Evolutionary conservation across 1,140 invertebrate genomes (phyloP).

Genomic region (Trialeurodes vaporariorum): DNA sequence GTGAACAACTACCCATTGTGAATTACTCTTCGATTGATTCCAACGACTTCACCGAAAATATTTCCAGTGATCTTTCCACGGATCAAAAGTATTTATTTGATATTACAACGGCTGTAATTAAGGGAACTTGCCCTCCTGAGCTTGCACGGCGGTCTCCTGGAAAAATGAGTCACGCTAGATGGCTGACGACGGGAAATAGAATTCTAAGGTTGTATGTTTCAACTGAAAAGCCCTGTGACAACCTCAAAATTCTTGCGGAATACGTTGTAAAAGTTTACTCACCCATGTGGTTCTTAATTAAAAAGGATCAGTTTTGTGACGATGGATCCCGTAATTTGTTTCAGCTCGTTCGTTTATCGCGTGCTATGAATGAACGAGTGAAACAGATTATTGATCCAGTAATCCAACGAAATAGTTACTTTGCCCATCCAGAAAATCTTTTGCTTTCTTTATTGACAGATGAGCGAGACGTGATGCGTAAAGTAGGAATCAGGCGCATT

Average conservation of each 20-base stretch:
- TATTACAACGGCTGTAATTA: neutral
- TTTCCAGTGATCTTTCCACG: neutral
- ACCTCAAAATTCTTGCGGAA: slow-evolving; percentile 17
- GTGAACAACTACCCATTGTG: neutral
- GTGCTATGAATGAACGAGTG: too few relatives aligned
- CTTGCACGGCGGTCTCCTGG: neutral
- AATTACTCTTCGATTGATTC: neutral
- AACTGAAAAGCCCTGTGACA: slow-evolving; percentile 11
- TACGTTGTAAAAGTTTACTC: slow-evolving; percentile 21
- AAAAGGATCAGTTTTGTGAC: slow-evolving; percentile 11
- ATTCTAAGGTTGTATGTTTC: slow-evolving; percentile 22
- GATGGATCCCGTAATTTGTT: neutral
- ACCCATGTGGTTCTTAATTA: slow-evolving; percentile 25
- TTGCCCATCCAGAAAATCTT: neutral
- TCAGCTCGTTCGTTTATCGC: slow-evolving; percentile 6
- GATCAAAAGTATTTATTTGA: slow-evolving; percentile 7
- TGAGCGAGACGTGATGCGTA: too few relatives aligned
- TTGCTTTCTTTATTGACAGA: neutral
- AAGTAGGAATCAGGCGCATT: too few relatives aligned
- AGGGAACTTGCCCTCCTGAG: neutral
- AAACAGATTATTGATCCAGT: neutral
- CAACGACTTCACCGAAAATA: neutral
- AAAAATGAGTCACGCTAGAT: neutral
- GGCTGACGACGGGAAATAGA: slow-evolving; percentile 23
- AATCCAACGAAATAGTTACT: neutral